Base-by-base conservation (phyloP, 1,140 invertebrate species). In the Varroa destructor region DNA sequence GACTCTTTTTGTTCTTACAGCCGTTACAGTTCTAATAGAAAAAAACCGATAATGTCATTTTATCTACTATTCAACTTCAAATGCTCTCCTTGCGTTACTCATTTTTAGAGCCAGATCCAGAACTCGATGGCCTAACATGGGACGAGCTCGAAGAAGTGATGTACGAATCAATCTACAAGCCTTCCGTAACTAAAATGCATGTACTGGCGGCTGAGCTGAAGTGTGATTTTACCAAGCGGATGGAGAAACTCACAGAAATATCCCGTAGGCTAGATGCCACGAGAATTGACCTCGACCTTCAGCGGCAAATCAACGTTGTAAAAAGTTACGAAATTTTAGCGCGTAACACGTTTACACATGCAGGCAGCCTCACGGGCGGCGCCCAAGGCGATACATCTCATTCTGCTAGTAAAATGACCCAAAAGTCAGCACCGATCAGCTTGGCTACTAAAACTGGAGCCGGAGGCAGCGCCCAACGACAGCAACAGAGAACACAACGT, bases 81-180 rank as follows among this genome's bases (percentile, higher is more conserved):
- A 25, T 25, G 25, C 25, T 25, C 25, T 25, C 25, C 25, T 25
- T 25, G 8, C 46, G 3, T 8, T 51, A 8, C 46, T 8, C 8
- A 8, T 5, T 51, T 8, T 51, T 51, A 51, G 46, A 51, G 46
- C 8, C 61, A 25, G 61, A 67, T 14, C 37, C 46, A 37, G 61
- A 67, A 4, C 12, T 43, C 12, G 61, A 40, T 36, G 61, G 61
- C 14, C 8, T 67, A 46, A 67, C 14, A 12, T 67, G 61, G 61
- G 40, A 40, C 37, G 14, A 67, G 46, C 61, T 67, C 1, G 40
- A 25, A 8, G 61, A 67, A 2, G 8, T 67, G 1, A 46, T 46
- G 14, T 67, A 67, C 37, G 36, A 67, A 37, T 40, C 12, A 3
- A 67, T 67, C 61, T 67, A 67, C 37, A 40, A 43, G 36, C 61